Evolutionary conservation across 2,113 vertebrate genomes (phyloP), one percentile per base, ranked within the genome.

Genomic region (Ia io): DNA sequence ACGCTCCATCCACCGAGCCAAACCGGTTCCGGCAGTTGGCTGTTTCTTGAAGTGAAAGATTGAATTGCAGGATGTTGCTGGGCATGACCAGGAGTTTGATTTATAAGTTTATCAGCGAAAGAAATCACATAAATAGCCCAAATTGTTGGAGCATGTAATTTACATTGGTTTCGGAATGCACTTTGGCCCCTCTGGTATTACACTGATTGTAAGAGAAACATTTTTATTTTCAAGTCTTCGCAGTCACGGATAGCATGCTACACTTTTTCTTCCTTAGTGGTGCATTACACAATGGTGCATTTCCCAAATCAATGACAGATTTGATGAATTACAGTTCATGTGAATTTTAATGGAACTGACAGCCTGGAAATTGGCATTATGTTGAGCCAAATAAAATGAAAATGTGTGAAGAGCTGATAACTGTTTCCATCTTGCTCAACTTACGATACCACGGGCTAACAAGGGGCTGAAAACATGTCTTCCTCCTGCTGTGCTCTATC

Each of bases 351-450:
- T 18, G 4, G 51, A 84, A 67, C 3, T 11, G 65, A 76, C 28
- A 88, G 37, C 28, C 17, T 80, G 30, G 47, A 49, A 84, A 85
- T 44, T 76, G 49, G 71, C 40, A 71, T 51, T 17, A 87, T 78
- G 83, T 77, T 83, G 49, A 93, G 65, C 40, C 71, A 92, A 73
- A 79, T 67, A 59, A 94, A 90, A 78, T 78, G 79, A 56, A 30
- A 16, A 44, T 30, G 44, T 78, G 22, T n/a, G 22, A 91, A 83
- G 47, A 53, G 25, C 32, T 91, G 53, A 17, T 77, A n/a, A 77
- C n/a, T 65, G 22, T 90, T 83, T 82, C 30, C 80, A 63, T 63
- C 37, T 92, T 67, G 47, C 71, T 88, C 20, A 9, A 37, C 49
- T 69, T 85, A 35, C 3, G 56, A 63, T 17, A 69, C 51, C 61